Conservation (phyloP, 2,797 vertebrate genomes). For the Micromesistius poutassou region DNA sequence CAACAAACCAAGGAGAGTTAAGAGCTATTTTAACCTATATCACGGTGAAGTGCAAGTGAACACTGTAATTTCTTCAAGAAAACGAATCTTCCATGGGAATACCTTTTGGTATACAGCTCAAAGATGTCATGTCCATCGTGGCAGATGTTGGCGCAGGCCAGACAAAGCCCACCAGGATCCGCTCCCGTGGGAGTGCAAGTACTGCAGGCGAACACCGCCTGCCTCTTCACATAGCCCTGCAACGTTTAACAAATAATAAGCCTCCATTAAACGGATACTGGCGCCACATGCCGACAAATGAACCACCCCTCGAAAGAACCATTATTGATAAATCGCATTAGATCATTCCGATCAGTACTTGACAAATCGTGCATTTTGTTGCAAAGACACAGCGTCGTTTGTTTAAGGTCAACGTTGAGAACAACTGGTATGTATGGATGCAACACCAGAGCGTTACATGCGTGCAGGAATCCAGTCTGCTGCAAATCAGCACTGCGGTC, state of each 20-base stretch:
- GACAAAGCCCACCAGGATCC: constrained; percentile 84
- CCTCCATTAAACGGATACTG: background rate
- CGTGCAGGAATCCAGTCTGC: background rate
- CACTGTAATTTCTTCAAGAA: background rate
- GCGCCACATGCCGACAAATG: background rate
- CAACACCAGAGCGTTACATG: background rate
- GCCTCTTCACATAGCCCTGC: constrained; percentile 89
- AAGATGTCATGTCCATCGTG: constrained; percentile 89
- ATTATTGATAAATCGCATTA: background rate
- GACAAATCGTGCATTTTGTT: background rate
- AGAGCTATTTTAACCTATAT: background rate
- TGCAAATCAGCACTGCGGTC: background rate
- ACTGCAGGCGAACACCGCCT: constrained; percentile 88
- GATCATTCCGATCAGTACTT: background rate
- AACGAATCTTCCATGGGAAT: constrained; percentile 8
- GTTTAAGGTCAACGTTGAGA: background rate
- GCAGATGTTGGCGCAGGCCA: constrained; percentile 91
- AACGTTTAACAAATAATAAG: background rate
- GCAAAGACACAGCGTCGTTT: too few relatives aligned
- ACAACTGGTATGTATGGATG: background rate
- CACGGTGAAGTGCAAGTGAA: background rate
- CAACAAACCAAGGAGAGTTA: constrained; percentile 14
- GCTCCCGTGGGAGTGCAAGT: constrained; percentile 82
- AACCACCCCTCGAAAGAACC: too few relatives aligned
- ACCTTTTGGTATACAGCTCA: constrained; percentile 96